A percentile compares a stretch with the other conserved stretches of the same genome.
phyloP scores from a whole-genome alignment of 2,113 vertebrate species.

The Peromyscus maniculatus region DNA sequence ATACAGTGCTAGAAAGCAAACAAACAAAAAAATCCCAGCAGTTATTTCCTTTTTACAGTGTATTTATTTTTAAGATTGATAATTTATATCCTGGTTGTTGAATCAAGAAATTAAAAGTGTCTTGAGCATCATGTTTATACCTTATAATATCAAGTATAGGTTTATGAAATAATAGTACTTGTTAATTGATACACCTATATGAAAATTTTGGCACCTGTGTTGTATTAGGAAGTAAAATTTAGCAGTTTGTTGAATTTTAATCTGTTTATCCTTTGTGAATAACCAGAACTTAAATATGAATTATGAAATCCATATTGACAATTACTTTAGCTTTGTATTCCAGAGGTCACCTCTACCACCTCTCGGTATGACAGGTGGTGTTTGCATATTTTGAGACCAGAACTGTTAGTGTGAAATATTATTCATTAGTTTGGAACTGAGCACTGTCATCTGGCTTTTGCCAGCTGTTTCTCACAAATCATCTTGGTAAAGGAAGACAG shows the following conservation, averaged over 20 bases:
- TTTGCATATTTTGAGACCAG: constrained; percentile 52
- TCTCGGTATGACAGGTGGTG: constrained; percentile 50
- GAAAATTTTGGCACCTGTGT: constrained; percentile 2
- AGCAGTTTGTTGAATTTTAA: constrained; percentile 35
- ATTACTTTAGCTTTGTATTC: neutral
- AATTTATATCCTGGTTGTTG: constrained; percentile 3
- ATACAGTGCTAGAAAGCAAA: neutral
- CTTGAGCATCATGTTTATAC: neutral
- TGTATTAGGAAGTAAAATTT: constrained; percentile 34
- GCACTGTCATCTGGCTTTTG: constrained; percentile 11
- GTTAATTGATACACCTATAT: constrained; percentile 1
- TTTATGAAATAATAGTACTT: constrained; percentile 21
- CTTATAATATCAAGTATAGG: constrained; percentile 28
- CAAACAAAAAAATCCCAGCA: neutral
- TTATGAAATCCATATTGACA: constrained; percentile 8
- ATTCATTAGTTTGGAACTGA: constrained; percentile 52
- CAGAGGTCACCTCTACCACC: constrained; percentile 48
- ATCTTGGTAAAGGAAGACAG: constrained; percentile 9
- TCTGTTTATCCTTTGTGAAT: constrained; percentile 32
- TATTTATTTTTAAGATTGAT: neutral
- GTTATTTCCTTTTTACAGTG: neutral
- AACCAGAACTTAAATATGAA: constrained; percentile 47
- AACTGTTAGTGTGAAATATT: constrained; percentile 18
- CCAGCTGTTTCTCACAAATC: constrained; percentile 12
- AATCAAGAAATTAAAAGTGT: constrained; percentile 25